phyloP scores from a whole-genome alignment of 2,888 invertebrate genomes.

The Dinocampus coccinellae region DNA sequence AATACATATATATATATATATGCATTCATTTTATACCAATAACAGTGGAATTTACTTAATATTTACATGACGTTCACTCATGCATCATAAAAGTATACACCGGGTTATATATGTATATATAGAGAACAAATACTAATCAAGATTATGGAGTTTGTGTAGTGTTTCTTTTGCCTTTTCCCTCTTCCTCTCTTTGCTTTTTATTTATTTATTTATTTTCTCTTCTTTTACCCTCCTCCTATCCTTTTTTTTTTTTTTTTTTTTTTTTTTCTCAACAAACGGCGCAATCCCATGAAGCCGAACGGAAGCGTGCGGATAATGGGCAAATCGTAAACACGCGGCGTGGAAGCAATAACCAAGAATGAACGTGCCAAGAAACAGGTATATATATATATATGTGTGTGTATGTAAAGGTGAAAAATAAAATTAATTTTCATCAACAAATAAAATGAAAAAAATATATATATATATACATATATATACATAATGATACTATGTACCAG shows the following conservation, averaged over 20 bases:
- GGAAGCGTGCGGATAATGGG: constrained; percentile 48
- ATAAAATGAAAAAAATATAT: no score
- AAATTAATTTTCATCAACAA: no score
- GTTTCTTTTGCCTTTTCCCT: not conserved
- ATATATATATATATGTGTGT: not conserved
- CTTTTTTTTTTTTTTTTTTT: constrained; percentile 9
- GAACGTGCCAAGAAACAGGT: not conserved
- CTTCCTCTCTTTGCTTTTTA: not conserved
- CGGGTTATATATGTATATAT: not conserved
- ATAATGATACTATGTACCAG: not conserved
- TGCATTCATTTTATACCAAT: not conserved
- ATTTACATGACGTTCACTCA: not conserved
- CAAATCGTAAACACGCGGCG: constrained; percentile 43
- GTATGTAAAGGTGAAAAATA: no score
- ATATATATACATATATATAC: not conserved
- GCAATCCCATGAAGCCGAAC: constrained; percentile 38
- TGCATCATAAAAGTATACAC: constrained; percentile 1
- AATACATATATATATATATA: not conserved
- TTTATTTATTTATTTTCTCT: no score
- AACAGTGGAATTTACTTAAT: not conserved
- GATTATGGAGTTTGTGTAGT: not conserved
- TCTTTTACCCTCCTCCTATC: not conserved
- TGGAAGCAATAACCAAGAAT: constrained; percentile 26
- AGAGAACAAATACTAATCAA: not conserved
- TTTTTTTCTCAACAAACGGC: constrained; percentile 39